Evolutionary conservation across 2,113 vertebrate species (phyloP), one percentile per base, ranked within the genome.

Genomic region (Notechis scutatus): DNA sequence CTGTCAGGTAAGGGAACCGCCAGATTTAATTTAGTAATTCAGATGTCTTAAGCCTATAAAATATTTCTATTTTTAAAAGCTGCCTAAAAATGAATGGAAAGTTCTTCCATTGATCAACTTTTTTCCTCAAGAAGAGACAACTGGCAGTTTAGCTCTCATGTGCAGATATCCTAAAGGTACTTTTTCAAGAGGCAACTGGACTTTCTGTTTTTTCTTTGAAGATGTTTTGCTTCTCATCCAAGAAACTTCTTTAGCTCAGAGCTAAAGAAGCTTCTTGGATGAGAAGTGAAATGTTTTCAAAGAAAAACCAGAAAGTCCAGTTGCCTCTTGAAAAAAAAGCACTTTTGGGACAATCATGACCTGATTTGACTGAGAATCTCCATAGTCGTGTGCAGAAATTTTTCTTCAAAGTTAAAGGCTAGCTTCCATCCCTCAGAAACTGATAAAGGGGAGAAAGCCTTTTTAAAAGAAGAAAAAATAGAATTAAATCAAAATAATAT

Each of bases 1-100:
- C 96, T 97, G 97, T 96, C 96, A 98, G 94, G 92, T 97, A 97
- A 98, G 96, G 95, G 96, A 97, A 98, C 96, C 93, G 92, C 47
- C 94, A 91, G 94, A 97, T 96, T 95, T 98, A 20, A 23, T 52
- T 96, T 96, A 97, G 96, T 95, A 96, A 96, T 96, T 97, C 91
- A 95, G 94, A 94, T 93, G 93, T 92, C 97, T 98, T 95, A 96
- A 95, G 95, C 95, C 95, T 95, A 95, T 94, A 97, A 97, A 96
- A 97, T 94, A 93, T 91, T 94, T 85, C n/a, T 74, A 42, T 57
- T 92, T 89, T 90, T 15, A 26, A 91, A 89, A 55, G 95, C 94
- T 94, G 96, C 94, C 93, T 96, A 95, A 96, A 96, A 61, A 94
- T 93, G 96, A 96, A 96, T 94, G 93, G 96, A 96, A 97, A 94